Evolutionary conservation across 1,140 invertebrate genomes (phyloP), one percentile per base, ranked within the genome.

Genomic region (Manduca sexta): DNA sequence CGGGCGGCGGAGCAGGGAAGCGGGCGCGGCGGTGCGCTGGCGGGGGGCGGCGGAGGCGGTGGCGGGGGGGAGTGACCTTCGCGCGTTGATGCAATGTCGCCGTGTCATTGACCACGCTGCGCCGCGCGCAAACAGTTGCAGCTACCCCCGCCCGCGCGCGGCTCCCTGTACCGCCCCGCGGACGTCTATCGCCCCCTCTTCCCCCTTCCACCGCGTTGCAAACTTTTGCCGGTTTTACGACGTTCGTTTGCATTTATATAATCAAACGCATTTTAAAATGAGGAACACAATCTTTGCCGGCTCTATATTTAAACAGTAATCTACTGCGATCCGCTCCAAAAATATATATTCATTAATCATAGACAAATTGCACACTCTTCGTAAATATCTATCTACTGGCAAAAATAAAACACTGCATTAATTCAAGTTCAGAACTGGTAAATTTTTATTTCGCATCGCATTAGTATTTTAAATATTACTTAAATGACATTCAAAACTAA

Each of bases 11-110:
- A n/a, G n/a, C n/a, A n/a, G n/a, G n/a, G n/a, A n/a, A n/a, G 46
- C 30, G 49, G 18, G 44, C 10, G 43, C 26, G 62, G 52, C n/a
- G 53, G 48, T 26, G 21, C 21, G 53, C 43, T 8, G 13, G 46
- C 33, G 52, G 54, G 52, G 52, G 60, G 50, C 52, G 33, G 49
- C 49, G 39, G 51, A 21, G 50, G 56, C 51, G 50, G 63, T 53
- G 63, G 43, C 60, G 40, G 61, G 49, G 65, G 55, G 49, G 61
- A 39, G 74, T 81, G 79, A 80, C 77, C 80, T 81, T 82, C 80
- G 80, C 75, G 76, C 75, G 75, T 77, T 78, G 76, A 82, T 81
- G 80, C 77, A 84, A 82, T 81, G 78, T 81, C 78, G 80, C 68
- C 66, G 74, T 80, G 80, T 81, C 77, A 80, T 84, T 82, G 78